Percentiles rank a stretch among this genome's conserved stretches.
Conservation (phyloP, 2,888 invertebrate genomes). For the Parthenolecanium corni region DNA sequence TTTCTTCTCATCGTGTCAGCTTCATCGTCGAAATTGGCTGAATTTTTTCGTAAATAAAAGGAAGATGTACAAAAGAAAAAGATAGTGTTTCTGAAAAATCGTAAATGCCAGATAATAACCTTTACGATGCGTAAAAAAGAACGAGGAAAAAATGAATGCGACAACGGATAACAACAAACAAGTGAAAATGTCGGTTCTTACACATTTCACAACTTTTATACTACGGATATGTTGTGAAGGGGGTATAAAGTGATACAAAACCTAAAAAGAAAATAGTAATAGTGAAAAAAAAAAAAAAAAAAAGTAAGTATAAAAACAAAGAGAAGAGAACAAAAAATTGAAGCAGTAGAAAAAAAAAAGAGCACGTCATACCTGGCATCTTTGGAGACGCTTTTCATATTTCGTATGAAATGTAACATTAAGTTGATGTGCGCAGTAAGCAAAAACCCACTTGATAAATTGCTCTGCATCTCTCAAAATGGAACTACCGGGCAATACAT, state of each 20-base stretch:
- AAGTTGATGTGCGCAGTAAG: conserved; percentile 23
- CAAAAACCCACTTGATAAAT: conserved; percentile 24
- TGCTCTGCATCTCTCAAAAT: conserved; percentile 19
- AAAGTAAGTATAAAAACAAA: not conserved
- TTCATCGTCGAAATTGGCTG: too few relatives aligned
- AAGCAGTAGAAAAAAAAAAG: not conserved
- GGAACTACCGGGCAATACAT: conserved; percentile 20
- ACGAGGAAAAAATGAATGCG: not conserved
- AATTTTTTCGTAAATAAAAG: too few relatives aligned
- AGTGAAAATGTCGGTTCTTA: conserved; percentile 11
- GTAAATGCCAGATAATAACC: conserved; percentile 23
- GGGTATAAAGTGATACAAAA: not conserved
- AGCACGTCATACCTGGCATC: conserved; percentile 17
- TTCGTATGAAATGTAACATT: conserved; percentile 22
- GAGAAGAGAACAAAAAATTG: not conserved
- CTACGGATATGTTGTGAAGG: not conserved
- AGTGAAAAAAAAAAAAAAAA: not conserved
- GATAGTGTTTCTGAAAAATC: not conserved
- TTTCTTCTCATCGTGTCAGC: too few relatives aligned
- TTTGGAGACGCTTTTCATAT: conserved; percentile 19
- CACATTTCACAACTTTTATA: not conserved
- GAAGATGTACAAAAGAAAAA: too few relatives aligned
- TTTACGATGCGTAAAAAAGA: conserved; percentile 3
- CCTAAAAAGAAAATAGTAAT: not conserved
- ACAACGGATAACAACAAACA: not conserved